A percentile compares a stretch with the other conserved stretches of the same genome.
Conservation (phyloP, 2,797 vertebrate genomes). For the Lemur catta region DNA sequence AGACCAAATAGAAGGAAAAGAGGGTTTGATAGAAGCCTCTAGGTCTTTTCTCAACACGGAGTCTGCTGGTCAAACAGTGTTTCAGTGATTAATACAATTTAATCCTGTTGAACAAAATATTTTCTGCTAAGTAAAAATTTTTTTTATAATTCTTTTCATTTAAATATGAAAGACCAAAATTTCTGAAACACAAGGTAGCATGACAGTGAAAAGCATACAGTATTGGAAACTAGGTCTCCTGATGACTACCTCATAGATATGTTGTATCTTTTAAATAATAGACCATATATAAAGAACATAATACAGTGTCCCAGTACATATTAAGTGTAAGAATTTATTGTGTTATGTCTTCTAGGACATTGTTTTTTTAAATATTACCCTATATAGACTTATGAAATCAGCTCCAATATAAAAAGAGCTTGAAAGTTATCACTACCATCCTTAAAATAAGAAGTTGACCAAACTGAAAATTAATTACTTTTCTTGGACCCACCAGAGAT, state of each 20-base stretch:
- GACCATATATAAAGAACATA: background rate
- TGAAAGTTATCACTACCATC: background rate
- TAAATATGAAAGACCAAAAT: conserved; percentile 20
- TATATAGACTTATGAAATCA: background rate
- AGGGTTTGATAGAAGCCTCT: conserved; percentile 64
- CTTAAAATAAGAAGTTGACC: background rate
- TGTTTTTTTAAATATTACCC: conserved; percentile 30
- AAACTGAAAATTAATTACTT: background rate
- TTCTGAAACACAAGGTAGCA: background rate
- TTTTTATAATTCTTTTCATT: conserved; percentile 44
- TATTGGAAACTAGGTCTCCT: background rate
- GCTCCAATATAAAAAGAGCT: background rate
- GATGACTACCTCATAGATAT: background rate
- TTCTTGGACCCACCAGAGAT: background rate
- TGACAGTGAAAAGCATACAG: background rate
- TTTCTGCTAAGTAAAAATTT: conserved; percentile 63
- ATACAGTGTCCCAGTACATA: background rate
- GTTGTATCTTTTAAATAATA: background rate
- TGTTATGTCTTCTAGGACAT: background rate
- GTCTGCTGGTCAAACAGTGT: conserved; percentile 76
- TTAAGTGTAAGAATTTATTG: background rate
- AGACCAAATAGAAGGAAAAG: conserved; percentile 78
- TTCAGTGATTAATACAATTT: conserved; percentile 79
- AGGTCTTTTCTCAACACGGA: conserved; percentile 74
- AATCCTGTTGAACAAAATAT: conserved; percentile 60